These are phyloP conservation scores for Kryphioiulus occultus DNA, from an alignment of 2,888 invertebrate species.

Conservation along the genomic window DNA sequence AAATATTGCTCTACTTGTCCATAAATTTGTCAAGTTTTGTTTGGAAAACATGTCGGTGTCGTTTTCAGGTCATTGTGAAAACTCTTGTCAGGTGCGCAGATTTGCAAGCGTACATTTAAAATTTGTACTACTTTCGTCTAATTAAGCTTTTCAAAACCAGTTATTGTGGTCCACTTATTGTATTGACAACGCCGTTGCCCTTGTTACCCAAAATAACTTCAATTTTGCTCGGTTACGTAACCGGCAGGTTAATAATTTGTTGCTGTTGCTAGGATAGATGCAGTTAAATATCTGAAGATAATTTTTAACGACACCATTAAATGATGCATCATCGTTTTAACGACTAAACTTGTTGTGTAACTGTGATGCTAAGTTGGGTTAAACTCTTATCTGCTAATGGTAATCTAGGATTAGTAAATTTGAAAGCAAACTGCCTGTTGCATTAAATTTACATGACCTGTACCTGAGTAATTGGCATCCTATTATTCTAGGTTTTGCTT, in stretches of 20 bases:
- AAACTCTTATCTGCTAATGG: too few species aligned
- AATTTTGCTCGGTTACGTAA: neutral
- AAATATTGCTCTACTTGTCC: slow-evolving; percentile 6
- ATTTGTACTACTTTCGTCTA: slow-evolving; percentile 3
- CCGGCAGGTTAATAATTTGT: neutral
- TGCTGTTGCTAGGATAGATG: neutral
- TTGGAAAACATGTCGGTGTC: slow-evolving; percentile 15
- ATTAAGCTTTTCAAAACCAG: neutral
- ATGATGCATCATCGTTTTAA: too few species aligned
- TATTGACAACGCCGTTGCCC: neutral
- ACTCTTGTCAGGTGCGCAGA: neutral
- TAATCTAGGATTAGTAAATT: too few species aligned
- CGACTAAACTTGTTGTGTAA: too few species aligned
- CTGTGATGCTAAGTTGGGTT: too few species aligned
- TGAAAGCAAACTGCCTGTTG: too few species aligned
- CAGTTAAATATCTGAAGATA: neutral
- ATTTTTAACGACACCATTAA: too few species aligned
- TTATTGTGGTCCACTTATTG: neutral
- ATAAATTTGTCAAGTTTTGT: slow-evolving; percentile 33
- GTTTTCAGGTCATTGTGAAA: slow-evolving; percentile 28
- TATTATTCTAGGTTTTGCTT: too few species aligned
- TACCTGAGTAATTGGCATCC: too few species aligned
- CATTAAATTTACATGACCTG: too few species aligned
- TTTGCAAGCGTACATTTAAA: neutral
- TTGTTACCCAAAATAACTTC: slow-evolving; percentile 28